phyloP scores from a whole-genome alignment of 2,888 invertebrate species.

The Dicycla oo region DNA sequence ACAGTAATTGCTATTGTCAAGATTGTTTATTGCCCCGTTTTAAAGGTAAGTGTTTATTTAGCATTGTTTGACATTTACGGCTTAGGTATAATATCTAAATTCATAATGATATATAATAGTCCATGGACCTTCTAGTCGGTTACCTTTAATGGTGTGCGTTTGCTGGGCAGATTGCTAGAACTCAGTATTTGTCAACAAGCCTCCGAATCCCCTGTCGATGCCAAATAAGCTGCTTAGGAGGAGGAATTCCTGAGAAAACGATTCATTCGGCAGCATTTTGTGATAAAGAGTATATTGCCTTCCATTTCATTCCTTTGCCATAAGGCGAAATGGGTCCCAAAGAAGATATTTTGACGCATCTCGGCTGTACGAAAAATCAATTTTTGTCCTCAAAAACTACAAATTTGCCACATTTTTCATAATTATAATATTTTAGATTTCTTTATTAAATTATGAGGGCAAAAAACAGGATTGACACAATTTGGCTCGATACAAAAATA shows the following conservation, averaged over 20 bases:
- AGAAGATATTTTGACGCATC: too few species aligned
- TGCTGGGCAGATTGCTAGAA: neutral
- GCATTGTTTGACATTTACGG: neutral
- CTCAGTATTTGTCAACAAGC: neutral
- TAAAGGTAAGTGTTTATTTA: neutral
- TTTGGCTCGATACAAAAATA: too few species aligned
- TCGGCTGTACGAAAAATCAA: too few species aligned
- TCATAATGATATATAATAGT: neutral
- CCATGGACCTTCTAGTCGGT: neutral
- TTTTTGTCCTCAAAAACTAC: too few species aligned
- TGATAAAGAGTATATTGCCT: too few species aligned
- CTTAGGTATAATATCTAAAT: neutral
- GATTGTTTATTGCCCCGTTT: neutral
- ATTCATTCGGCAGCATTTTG: neutral
- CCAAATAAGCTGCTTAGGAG: neutral
- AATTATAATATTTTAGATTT: too few species aligned
- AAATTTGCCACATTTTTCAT: too few species aligned
- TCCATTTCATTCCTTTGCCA: too few species aligned
- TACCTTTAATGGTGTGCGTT: neutral
- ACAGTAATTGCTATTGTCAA: neutral
- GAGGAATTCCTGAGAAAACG: neutral
- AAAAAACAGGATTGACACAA: too few species aligned
- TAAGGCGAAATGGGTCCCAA: too few species aligned
- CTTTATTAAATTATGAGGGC: too few species aligned
- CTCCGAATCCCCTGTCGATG: neutral